Conservation (phyloP, 1,140 invertebrate species). For the Plutomurus gul region DNA sequence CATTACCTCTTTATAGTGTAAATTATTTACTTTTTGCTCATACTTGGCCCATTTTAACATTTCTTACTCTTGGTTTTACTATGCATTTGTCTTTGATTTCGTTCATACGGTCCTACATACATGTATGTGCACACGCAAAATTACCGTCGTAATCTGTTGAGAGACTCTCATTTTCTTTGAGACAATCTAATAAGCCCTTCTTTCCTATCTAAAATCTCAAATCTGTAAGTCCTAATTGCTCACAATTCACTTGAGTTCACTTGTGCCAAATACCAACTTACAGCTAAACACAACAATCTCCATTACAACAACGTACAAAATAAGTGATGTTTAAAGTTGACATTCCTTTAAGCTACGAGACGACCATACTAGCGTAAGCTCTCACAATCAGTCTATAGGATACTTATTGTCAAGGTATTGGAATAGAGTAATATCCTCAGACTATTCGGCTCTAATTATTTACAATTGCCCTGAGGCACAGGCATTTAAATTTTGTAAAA, state of each 20-base stretch:
- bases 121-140: neutral
- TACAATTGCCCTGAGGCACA: neutral
- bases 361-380: too few species aligned
- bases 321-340: too few species aligned
- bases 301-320: neutral
- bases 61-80: neutral
- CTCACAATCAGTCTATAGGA: too few species aligned
- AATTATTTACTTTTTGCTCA: neutral
- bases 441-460: neutral
- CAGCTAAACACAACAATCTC: neutral
- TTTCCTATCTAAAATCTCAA: neutral
- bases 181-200: neutral
- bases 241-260: neutral
- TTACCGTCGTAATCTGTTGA: neutral
- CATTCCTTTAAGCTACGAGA: too few species aligned
- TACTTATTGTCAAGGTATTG: neutral
- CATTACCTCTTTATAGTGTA: neutral
- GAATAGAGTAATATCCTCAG: neutral
- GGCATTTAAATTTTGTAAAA: neutral
- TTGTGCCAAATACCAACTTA: neutral
- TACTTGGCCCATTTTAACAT: neutral
- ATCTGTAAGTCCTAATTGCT: neutral
- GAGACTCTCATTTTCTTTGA: constrained; percentile 15
- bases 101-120: neutral
- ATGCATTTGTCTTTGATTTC: neutral